Evolutionary conservation across 2,113 vertebrate genomes (phyloP).

Genomic region (Cromileptes altivelis): DNA sequence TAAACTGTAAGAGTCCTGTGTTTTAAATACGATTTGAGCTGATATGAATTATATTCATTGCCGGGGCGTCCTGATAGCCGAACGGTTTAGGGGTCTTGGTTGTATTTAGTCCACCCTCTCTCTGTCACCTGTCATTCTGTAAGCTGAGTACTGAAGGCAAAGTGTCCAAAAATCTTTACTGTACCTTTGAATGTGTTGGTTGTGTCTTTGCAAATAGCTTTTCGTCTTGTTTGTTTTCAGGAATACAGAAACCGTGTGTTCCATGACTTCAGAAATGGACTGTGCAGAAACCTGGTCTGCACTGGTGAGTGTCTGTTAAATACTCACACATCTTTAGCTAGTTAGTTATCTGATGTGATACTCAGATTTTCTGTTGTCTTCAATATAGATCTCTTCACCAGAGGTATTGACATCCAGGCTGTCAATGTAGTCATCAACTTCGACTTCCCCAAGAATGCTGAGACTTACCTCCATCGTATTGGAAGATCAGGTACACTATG

Average conservation of each 20-base stretch:
- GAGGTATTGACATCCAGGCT: conserved; percentile 88
- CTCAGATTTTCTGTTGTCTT: not conserved
- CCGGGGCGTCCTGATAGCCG: too few relatives aligned
- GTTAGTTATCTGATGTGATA: too few relatives aligned
- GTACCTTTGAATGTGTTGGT: not conserved
- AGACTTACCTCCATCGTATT: conserved; percentile 88
- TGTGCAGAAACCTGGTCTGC: conserved; percentile 88
- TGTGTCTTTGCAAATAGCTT: not conserved
- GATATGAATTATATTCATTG: too few relatives aligned
- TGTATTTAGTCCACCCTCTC: too few relatives aligned
- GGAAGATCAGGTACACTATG: conserved; percentile 83
- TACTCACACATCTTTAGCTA: not conserved
- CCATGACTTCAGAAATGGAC: conserved; percentile 87
- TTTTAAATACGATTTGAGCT: too few relatives aligned
- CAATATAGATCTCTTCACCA: conserved; percentile 86
- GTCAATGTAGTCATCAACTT: conserved; percentile 89
- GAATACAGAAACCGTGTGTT: conserved; percentile 86
- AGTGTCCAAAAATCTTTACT: not conserved
- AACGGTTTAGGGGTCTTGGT: too few relatives aligned
- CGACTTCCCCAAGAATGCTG: conserved; percentile 87
- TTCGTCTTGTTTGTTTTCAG: conserved; percentile 40
- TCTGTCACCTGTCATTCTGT: too few relatives aligned
- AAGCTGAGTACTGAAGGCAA: not conserved
- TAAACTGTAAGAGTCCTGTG: too few relatives aligned
- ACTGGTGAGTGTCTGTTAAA: conserved; percentile 76